Percentiles rank a stretch among this genome's conserved stretches.
Conservation (phyloP, 92 coral and sea anemone species). For the Heliopora coerulea region DNA sequence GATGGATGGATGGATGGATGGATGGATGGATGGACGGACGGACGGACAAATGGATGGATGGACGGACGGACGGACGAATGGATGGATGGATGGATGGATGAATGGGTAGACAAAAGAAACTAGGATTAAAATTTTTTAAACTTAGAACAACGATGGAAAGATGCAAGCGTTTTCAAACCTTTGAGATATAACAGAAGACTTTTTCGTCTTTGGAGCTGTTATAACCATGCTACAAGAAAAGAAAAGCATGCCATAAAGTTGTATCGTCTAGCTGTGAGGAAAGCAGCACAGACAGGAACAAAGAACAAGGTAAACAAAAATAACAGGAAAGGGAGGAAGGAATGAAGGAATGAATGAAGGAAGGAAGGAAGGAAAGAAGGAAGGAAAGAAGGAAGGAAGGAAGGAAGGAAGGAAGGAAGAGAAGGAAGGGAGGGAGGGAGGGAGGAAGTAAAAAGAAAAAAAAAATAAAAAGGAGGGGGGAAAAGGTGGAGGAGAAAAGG, state of each 20-base stretch:
- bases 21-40: too few relatives aligned
- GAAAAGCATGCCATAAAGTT: background rate
- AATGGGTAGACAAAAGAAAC: too few relatives aligned
- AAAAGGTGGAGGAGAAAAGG: background rate
- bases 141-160: background rate
- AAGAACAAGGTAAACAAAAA: background rate
- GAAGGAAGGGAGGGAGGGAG: background rate
- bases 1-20: too few relatives aligned
- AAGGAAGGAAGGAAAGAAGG: background rate
- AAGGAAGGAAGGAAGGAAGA: background rate
- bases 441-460: background rate
- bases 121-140: too few relatives aligned
- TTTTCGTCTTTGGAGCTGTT: conserved; percentile 41
- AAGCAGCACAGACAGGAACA: background rate
- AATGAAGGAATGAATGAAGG: background rate
- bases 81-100: too few relatives aligned
- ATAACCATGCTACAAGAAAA: conserved; percentile 23
- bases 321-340: background rate
- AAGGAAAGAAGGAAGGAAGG: background rate
- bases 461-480: background rate
- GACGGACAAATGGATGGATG: too few relatives aligned
- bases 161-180: background rate
- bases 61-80: too few relatives aligned
- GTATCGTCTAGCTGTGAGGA: background rate
- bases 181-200: conserved; percentile 18